Percentiles rank a stretch among this genome's conserved stretches.
Conservation (phyloP, 2,888 invertebrate species). For the Tipula confusa region DNA sequence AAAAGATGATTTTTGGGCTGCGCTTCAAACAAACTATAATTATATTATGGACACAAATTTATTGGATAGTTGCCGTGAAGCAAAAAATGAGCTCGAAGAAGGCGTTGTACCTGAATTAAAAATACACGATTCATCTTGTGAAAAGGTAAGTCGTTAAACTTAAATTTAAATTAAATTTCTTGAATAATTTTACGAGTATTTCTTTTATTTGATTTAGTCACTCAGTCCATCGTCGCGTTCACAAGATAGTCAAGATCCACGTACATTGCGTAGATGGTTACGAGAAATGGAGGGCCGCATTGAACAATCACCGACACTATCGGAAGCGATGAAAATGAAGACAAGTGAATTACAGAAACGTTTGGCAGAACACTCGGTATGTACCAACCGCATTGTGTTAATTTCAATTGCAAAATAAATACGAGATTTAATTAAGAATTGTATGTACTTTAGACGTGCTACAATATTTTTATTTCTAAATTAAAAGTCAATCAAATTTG, state of each 20-base stretch:
- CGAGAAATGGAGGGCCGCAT: constrained; percentile 79
- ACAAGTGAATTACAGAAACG: constrained; percentile 71
- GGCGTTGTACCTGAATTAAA: constrained; percentile 40
- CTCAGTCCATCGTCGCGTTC: constrained; percentile 42
- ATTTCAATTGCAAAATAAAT: not conserved
- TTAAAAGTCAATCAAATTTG: not conserved
- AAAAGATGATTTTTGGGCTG: constrained; percentile 88
- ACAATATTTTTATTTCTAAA: not conserved
- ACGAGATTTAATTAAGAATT: too few species aligned
- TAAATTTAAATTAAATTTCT: constrained; percentile 1
- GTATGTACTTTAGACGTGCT: too few species aligned
- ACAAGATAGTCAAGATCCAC: constrained; percentile 46
- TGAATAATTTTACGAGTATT: too few species aligned
- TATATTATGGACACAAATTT: constrained; percentile 94
- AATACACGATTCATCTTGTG: constrained; percentile 40
- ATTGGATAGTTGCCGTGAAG: constrained; percentile 78
- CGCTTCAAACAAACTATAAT: constrained; percentile 85
- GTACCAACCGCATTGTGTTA: constrained; percentile 42
- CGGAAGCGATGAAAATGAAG: constrained; percentile 65
- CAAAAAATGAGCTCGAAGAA: constrained; percentile 47
- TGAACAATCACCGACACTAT: constrained; percentile 63
- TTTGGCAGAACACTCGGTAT: constrained; percentile 79
- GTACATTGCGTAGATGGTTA: constrained; percentile 74
- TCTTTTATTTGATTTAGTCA: constrained; percentile 40
- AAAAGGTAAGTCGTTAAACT: constrained; percentile 44